Evolutionary conservation across 2,113 vertebrate species (phyloP).

Genomic region (Megaptera novaeangliae): DNA sequence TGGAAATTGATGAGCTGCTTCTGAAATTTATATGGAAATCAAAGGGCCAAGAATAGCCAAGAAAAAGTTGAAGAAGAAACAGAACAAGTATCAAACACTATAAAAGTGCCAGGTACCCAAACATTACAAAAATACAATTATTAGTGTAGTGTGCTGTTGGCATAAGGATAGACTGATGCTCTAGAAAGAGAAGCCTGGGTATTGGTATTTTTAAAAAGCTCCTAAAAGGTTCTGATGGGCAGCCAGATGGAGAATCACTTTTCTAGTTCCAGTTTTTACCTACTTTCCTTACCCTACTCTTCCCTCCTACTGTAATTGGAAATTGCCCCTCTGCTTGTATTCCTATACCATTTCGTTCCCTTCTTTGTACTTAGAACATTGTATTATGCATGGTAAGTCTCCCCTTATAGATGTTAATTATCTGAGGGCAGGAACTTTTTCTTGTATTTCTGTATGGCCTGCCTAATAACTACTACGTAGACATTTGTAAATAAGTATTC

Average conservation of each 20-base stretch:
- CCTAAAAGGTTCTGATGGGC: neutral
- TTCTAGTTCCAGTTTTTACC: neutral
- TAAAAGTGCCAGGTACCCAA: neutral
- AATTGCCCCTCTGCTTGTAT: neutral
- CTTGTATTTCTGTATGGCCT: neutral
- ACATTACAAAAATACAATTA: neutral
- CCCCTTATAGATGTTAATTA: neutral
- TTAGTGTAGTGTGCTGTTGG: neutral
- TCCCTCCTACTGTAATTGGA: neutral
- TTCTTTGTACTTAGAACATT: neutral
- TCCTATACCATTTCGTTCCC: neutral
- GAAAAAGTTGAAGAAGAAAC: neutral
- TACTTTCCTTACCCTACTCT: neutral
- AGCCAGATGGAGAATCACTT: neutral
- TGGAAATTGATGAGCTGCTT: neutral
- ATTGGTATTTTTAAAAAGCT: neutral
- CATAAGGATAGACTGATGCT: neutral
- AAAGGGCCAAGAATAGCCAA: neutral
- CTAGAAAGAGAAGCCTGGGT: neutral
- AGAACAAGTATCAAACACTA: neutral
- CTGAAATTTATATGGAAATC: neutral
- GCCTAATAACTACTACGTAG: neutral
- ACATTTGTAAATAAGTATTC: neutral
- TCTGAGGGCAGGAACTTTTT: neutral
- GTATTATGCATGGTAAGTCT: neutral